A percentile compares a stretch with the other conserved stretches of the same genome.
phyloP scores from a whole-genome alignment of 2,797 vertebrate species.

The Urocyon cinereoargenteus region DNA sequence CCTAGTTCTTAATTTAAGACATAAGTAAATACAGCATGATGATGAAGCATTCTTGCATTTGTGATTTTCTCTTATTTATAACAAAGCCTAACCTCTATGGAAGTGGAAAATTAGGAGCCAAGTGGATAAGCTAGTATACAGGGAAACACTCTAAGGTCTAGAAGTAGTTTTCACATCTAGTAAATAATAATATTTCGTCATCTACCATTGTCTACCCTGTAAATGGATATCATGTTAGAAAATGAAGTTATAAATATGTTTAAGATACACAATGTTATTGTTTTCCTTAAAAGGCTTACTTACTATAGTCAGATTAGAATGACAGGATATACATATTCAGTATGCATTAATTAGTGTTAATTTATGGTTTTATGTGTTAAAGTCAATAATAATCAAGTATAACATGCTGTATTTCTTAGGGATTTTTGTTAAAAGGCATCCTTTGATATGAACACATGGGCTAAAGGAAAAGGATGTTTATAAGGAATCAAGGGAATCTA shows the following conservation, averaged over 20 bases:
- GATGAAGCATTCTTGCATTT: background rate
- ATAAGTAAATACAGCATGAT: background rate
- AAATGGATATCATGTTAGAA: background rate
- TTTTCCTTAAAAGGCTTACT: slow-evolving; percentile 19
- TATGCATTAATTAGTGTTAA: background rate
- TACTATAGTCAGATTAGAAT: background rate
- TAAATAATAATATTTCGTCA: background rate
- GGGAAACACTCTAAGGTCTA: background rate
- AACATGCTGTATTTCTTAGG: background rate
- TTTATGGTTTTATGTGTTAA: background rate
- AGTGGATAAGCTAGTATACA: background rate
- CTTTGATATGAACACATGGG: background rate
- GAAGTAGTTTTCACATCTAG: background rate
- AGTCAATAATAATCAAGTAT: background rate
- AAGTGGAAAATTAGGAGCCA: background rate
- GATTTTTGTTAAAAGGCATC: background rate
- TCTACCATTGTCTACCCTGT: background rate
- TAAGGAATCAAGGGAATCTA: background rate
- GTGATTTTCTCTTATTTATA: background rate
- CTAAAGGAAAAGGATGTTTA: background rate
- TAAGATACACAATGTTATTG: background rate
- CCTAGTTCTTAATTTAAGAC: background rate
- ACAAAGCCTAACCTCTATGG: background rate
- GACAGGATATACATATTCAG: background rate
- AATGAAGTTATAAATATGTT: background rate